Evolutionary conservation across 1,140 invertebrate genomes (phyloP), one percentile per base, ranked within the genome.

Genomic region (Drosophila pachea): DNA sequence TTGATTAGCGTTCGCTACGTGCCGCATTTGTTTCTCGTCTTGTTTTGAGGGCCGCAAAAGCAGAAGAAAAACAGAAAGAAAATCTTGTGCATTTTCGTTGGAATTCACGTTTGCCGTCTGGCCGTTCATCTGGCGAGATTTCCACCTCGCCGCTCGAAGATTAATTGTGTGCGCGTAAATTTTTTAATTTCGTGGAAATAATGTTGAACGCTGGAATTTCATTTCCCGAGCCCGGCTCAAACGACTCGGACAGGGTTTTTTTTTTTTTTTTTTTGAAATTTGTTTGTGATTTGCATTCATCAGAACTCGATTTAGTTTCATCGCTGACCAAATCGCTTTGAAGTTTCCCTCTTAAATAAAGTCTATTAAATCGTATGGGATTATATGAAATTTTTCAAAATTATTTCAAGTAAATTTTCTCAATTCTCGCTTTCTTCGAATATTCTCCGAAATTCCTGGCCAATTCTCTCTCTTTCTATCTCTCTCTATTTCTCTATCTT

Each of bases 181-280:
- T 86, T 84, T 86, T 79, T 84, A 84, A 84, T 86, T 84, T 84
- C 79, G 81, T 76, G 81, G 81, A 84, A 83, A 83, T 83, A 72
- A 75, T 74, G 67, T 73, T 78, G 58, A 36, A 50, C 58, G 9
- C 42, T 31, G 78, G 78, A 78, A 83, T 82, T 83, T 73, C 59
- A 71, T 68, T 72, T 78, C 54, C 53, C 35, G 9, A 59, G 12
- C 35, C 40, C 29, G 40, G 29, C 11, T 16, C 49, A 16, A 31
- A 53, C 9, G 47, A 50, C 53, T 1, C 60, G 64, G 49, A 55
- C 50, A 54, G 29, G 33, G 48, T 22, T 22, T n/a, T n/a, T n/a
- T n/a, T n/a, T n/a, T n/a, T n/a, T n/a, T n/a, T n/a, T n/a, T n/a
- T n/a, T 22, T 22, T 63, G 49, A 65, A 82, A 83, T 78, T 78